phyloP scores from a whole-genome alignment of 1,140 invertebrate species.

The Antheraea mylitta region DNA sequence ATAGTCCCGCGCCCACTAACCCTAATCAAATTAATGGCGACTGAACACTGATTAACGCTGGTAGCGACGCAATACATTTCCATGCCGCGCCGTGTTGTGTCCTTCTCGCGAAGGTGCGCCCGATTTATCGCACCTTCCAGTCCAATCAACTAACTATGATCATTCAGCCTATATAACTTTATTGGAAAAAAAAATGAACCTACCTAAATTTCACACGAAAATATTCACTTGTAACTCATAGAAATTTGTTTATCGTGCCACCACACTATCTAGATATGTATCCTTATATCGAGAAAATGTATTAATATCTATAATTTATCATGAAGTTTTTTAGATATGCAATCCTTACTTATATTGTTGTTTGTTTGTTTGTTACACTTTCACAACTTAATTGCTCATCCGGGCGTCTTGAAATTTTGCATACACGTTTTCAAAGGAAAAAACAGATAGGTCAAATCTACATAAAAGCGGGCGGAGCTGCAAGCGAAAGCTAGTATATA shows the following conservation, averaged over 20 bases:
- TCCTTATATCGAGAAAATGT: no score
- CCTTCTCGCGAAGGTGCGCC: slow-evolving; percentile 43
- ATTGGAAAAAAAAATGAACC: not conserved
- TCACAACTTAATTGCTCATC: no score
- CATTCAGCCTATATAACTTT: not conserved
- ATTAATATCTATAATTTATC: no score
- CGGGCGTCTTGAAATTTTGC: no score
- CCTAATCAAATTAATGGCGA: slow-evolving; percentile 76
- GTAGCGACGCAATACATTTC: slow-evolving; percentile 60
- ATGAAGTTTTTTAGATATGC: no score
- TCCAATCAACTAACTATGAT: slow-evolving; percentile 43
- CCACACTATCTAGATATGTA: no score
- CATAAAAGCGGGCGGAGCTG: no score
- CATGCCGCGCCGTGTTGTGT: slow-evolving; percentile 42
- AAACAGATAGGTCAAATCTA: no score
- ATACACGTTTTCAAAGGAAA: no score
- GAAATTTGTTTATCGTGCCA: not conserved
- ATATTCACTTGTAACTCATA: not conserved
- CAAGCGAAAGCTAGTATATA: no score
- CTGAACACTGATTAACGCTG: slow-evolving; percentile 71
- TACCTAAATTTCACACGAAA: not conserved
- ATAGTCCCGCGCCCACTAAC: slow-evolving; percentile 74
- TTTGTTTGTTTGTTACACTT: no score
- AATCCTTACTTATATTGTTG: no score
- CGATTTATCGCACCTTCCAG: slow-evolving; percentile 60